Evolutionary conservation across 2,113 vertebrate genomes (phyloP).

Genomic region (Phodopus roborovskii): DNA sequence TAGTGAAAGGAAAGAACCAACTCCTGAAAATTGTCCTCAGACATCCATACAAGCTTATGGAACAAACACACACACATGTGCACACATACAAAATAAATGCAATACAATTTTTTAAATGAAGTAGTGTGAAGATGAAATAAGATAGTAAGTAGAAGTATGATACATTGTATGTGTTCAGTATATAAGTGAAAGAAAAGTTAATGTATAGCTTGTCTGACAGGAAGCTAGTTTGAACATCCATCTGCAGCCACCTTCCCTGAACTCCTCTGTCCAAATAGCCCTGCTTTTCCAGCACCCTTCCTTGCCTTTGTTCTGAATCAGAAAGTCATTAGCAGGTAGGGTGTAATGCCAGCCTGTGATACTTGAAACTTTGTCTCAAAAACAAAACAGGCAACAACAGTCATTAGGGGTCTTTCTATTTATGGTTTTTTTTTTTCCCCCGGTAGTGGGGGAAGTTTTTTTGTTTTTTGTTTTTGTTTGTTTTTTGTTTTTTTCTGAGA

Average conservation of each 20-base stretch:
- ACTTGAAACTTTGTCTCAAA: not conserved
- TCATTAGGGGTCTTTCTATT: not conserved
- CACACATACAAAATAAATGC: not conserved
- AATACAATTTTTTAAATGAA: not conserved
- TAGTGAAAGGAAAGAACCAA: not conserved
- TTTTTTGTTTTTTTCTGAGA: too few relatives aligned
- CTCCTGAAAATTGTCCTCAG: not conserved
- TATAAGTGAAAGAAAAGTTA: conserved; percentile 3
- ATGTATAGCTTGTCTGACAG: not conserved
- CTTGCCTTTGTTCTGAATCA: conserved; percentile 10
- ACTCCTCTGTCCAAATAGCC: not conserved
- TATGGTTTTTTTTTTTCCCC: too few relatives aligned
- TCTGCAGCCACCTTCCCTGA: not conserved
- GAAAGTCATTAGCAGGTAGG: not conserved
- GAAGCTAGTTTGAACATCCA: conserved; percentile 24
- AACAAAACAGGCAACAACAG: not conserved
- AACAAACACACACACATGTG: not conserved
- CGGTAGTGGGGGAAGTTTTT: too few relatives aligned
- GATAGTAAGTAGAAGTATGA: not conserved
- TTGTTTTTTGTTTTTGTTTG: too few relatives aligned
- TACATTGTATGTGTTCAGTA: conserved; percentile 5
- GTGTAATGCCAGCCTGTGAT: not conserved
- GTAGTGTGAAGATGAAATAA: not conserved
- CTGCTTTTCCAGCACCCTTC: not conserved
- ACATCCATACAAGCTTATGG: not conserved